Conservation (phyloP, 2,113 vertebrate species). For the Drymodes brunneopygia region DNA sequence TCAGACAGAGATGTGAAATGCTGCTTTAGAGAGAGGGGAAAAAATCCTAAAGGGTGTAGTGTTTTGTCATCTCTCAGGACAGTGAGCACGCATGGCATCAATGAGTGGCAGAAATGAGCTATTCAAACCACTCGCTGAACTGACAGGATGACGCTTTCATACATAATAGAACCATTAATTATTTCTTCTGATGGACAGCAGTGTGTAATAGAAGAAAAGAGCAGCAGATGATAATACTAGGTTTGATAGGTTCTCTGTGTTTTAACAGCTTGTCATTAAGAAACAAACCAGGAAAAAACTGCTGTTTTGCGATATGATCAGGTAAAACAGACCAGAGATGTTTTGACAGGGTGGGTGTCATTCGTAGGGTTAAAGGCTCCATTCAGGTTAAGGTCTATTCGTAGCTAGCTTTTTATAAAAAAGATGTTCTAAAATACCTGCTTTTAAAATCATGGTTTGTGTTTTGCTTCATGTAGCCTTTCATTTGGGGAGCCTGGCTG, state of each 20-base stretch:
- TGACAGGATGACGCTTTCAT: constrained; percentile 71
- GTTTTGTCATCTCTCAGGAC: constrained; percentile 84
- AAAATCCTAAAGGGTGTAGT: constrained; percentile 80
- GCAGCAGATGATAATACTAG: constrained; percentile 58
- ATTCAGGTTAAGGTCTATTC: neutral
- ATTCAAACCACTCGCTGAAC: constrained; percentile 70
- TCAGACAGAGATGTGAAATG: constrained; percentile 77
- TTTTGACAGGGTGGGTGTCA: constrained; percentile 59
- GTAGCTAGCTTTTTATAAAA: constrained; percentile 16
- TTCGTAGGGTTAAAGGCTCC: constrained; percentile 40
- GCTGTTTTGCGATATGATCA: constrained; percentile 53
- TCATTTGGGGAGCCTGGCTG: neutral
- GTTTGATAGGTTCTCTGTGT: constrained; percentile 62
- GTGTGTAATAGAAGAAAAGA: constrained; percentile 55
- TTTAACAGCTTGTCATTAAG: constrained; percentile 68
- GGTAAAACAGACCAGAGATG: constrained; percentile 63
- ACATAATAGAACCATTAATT: constrained; percentile 78
- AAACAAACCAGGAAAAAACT: constrained; percentile 42
- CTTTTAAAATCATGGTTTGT: neutral
- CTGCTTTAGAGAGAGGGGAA: constrained; percentile 68
- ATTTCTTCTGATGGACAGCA: constrained; percentile 75
- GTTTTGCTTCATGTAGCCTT: constrained; percentile 8
- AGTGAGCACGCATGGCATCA: constrained; percentile 78
- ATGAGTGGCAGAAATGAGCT: constrained; percentile 71
- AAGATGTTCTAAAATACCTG: neutral